Evolutionary conservation across 2,797 vertebrate species (phyloP), one percentile per base, ranked within the genome.

Genomic region (Fistularia commersonii): DNA sequence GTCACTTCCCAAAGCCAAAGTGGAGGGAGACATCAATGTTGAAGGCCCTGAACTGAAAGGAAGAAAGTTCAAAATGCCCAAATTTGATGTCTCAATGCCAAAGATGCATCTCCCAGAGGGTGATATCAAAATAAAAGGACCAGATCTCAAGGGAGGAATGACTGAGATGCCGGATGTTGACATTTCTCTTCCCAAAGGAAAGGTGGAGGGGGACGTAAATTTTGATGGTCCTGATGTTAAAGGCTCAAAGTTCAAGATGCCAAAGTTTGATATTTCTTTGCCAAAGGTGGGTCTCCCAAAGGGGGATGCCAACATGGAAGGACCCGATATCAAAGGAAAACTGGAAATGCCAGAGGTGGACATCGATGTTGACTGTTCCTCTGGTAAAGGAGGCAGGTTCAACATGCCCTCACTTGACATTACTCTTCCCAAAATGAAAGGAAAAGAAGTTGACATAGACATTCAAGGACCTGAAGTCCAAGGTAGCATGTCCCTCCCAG

Each of bases 181-280:
- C 33, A 7, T 72, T 48, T 76, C 70, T 13, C 59, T 72, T 0
- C 74, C 74, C 0, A 80, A 74, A 62, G 64, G 41, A 51, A 78
- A 78, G 46, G 35, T 45, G 32, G 51, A 7, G 1, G 55, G 55
- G 5, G 64, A 64, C 1, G 33, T 69, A 12, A 64, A 72, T 8
- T 8, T 81, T 39, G 62, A 77, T 38, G 66, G 61, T n/a, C 34
- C 40, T n/a, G 15, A 9, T 51, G 79, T 47, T 0, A 81, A 82
- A 74, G 74, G 63, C 40, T 75, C 78, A 0, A 90, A 84, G 12
- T 69, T 90, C 6, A 77, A 82, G 12, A 80, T 87, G 45, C 86
- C 88, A 0, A 85, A 59, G 47, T 46, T 81, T 43, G 72, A 80
- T 8, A 44, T 79, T 49, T 76, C 78, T 35, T 42, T 64, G 36